A percentile compares a stretch with the other conserved stretches of the same genome.
phyloP scores from a whole-genome alignment of 1,140 invertebrate genomes.

The Zaprionus gabonicus region DNA sequence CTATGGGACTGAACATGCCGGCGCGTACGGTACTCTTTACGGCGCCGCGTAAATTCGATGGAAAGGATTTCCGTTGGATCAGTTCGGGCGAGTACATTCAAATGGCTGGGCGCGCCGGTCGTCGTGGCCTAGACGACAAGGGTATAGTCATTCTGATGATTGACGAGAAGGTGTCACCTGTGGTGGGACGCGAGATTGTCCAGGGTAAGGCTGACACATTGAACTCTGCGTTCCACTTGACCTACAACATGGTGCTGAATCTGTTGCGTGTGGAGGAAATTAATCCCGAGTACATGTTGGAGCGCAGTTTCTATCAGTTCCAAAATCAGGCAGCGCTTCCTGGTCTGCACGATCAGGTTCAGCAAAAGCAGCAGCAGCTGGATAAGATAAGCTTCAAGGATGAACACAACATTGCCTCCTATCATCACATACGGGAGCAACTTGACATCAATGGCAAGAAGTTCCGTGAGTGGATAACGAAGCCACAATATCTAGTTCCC shows the following conservation, averaged over 20 bases:
- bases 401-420: conserved; percentile 92
- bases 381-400: conserved; percentile 88
- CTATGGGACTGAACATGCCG: conserved; percentile 99
- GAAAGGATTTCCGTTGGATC: conserved; percentile 96
- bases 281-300: conserved; percentile 99
- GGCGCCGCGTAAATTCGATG: conserved; percentile 97
- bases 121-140: conserved; percentile 98
- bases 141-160: conserved; percentile 99
- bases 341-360: conserved; percentile 92
- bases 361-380: conserved; percentile 89
- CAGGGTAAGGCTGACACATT: conserved; percentile 98
- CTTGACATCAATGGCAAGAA: conserved; percentile 90
- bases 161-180: conserved; percentile 97
- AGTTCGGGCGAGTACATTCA: conserved; percentile 99
- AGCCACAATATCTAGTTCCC: conserved; percentile 95
- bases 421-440: conserved; percentile 94
- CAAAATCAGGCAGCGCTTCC: conserved; percentile 99
- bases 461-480: conserved; percentile 92
- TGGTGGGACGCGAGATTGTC: conserved; percentile 93
- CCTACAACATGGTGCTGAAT: conserved; percentile 99
- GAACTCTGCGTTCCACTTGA: conserved; percentile 99
- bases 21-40: conserved; percentile 99
- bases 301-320: conserved; percentile 99
- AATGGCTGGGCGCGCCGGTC: conserved; percentile 99
- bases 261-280: conserved; percentile 98